These are phyloP conservation scores for Ditylenchus weischeri DNA, from an alignment of 2,888 invertebrate species.

Conservation along the genomic window DNA sequence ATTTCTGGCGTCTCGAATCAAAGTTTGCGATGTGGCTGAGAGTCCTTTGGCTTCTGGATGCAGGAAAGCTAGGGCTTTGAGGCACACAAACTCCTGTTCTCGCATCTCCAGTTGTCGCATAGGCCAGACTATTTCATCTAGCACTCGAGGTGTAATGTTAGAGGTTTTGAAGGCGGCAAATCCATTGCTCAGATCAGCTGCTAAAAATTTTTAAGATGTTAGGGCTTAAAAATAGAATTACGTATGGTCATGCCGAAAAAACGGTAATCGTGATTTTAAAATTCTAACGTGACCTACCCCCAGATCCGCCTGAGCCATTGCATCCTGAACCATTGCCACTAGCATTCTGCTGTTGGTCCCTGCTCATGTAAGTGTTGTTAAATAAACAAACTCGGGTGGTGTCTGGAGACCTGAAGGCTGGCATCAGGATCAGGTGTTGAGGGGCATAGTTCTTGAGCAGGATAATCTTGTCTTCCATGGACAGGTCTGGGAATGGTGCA, in stretches of 20 bases:
- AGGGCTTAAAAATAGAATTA: too few species aligned
- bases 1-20: constrained; percentile 56
- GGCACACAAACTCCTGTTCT: constrained; percentile 94
- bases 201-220: too few species aligned
- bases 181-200: constrained; percentile 44
- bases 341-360: constrained; percentile 14
- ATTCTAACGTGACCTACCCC: constrained; percentile 2
- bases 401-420: constrained; percentile 53
- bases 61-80: constrained; percentile 97
- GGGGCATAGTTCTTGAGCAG: constrained; percentile 58
- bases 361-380: constrained; percentile 50
- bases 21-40: constrained; percentile 38
- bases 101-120: constrained; percentile 88
- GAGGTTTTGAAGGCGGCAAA: constrained; percentile 55
- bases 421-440: constrained; percentile 58
- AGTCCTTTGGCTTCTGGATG: constrained; percentile 70
- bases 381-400: constrained; percentile 53
- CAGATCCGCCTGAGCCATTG: constrained; percentile 1
- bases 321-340: constrained; percentile 5
- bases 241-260: too few species aligned
- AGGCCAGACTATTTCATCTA: constrained; percentile 93
- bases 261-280: too few species aligned
- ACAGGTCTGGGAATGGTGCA: constrained; percentile 53
- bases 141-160: constrained; percentile 67
- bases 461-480: constrained; percentile 51